phyloP scores from a whole-genome alignment of 2,888 invertebrate genomes.

The Philereme vetulata region DNA sequence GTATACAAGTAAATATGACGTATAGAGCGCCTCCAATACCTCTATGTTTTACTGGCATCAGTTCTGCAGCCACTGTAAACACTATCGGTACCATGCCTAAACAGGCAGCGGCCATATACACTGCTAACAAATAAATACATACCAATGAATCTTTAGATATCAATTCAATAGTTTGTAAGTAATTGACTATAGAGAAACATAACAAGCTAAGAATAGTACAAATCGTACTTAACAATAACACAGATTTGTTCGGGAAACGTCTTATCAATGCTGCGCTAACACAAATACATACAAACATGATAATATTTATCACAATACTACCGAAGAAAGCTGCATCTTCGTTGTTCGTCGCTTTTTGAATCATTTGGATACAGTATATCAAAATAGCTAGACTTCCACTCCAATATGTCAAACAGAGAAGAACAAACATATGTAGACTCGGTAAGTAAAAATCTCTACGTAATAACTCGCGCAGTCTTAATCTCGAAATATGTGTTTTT shows the following conservation, averaged over 20 bases:
- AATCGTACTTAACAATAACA: constrained; percentile 10
- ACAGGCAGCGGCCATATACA: constrained; percentile 20
- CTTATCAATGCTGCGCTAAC: constrained; percentile 2
- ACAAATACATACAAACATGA: constrained; percentile 4
- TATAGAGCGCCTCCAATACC: constrained; percentile 33
- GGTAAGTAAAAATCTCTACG: constrained; percentile 24
- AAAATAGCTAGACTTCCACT: constrained; percentile 21
- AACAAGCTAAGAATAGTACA: constrained; percentile 13
- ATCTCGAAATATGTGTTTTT: not conserved
- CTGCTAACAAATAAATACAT: constrained; percentile 24
- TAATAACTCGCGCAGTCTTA: constrained; percentile 13
- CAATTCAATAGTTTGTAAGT: constrained; percentile 22
- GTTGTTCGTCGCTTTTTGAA: constrained; percentile 19
- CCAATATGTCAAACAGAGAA: constrained; percentile 18
- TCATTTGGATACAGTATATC: constrained; percentile 22
- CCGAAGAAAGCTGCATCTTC: constrained; percentile 17
- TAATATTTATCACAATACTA: constrained; percentile 9
- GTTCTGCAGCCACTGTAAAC: constrained; percentile 25
- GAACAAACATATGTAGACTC: constrained; percentile 23
- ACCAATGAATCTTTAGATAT: constrained; percentile 29
- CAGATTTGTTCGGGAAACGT: constrained; percentile 21
- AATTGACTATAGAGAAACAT: constrained; percentile 9
- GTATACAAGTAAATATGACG: constrained; percentile 27
- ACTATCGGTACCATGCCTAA: constrained; percentile 25
- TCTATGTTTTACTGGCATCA: constrained; percentile 36